phyloP scores from a whole-genome alignment of 1,140 invertebrate species.

The Megalopta genalis region DNA sequence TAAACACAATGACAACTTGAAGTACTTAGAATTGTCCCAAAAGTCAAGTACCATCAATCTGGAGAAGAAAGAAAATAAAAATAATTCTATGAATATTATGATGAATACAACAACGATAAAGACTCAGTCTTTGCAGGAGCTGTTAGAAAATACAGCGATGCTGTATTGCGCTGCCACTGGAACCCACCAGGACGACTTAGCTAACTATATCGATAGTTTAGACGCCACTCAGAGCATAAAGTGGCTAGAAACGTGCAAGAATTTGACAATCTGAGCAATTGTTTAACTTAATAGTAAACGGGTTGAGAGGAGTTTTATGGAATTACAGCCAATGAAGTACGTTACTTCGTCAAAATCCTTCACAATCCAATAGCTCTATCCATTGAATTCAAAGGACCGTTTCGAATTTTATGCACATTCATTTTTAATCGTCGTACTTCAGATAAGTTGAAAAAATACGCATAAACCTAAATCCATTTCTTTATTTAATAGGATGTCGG shows the following conservation, averaged over 20 bases:
- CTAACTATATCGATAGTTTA: conserved; percentile 69
- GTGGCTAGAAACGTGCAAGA: conserved; percentile 63
- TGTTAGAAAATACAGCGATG: conserved; percentile 69
- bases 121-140: conserved; percentile 61
- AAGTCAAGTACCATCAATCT: background rate
- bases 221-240: conserved; percentile 64
- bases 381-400: background rate
- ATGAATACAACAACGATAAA: conserved; percentile 12
- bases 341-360: too few species aligned
- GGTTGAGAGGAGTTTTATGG: background rate
- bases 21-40: conserved; percentile 1
- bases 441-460: too few species aligned
- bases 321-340: too few species aligned
- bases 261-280: conserved; percentile 17
- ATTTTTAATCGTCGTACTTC: background rate
- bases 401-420: background rate
- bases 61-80: conserved; percentile 29
- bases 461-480: background rate
- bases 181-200: conserved; percentile 69
- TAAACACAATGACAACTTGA: background rate
- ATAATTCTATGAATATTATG: background rate
- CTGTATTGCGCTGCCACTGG: conserved; percentile 71
- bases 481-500: background rate
- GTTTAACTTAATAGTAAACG: background rate
- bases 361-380: background rate